A percentile compares a stretch with the other conserved stretches of the same genome.
These are phyloP conservation scores for Cantharis rustica DNA, from an alignment of 2,888 invertebrate species.

Conservation along the genomic window DNA sequence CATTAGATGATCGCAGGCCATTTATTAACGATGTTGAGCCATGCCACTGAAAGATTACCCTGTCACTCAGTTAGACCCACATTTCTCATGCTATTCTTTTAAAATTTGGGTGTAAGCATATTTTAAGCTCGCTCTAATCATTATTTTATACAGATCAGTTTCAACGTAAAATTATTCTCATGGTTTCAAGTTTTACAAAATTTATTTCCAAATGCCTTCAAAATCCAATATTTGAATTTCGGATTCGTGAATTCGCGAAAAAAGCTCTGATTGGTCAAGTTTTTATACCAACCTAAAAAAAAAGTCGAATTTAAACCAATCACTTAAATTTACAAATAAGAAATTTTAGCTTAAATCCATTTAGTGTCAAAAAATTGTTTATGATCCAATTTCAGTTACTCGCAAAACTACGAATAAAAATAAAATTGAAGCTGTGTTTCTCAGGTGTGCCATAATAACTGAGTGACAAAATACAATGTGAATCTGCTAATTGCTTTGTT, in stretches of 20 bases:
- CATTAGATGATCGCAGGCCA: conserved; percentile 54
- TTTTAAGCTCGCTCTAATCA: neutral
- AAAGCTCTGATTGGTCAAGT: too few species aligned
- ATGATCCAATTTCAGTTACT: neutral
- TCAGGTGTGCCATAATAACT: conserved; percentile 25
- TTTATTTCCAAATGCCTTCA: too few species aligned
- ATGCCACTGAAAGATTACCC: conserved; percentile 55
- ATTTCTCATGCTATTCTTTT: conserved; percentile 43
- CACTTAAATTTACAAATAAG: too few species aligned
- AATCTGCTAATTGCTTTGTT: conserved; percentile 36
- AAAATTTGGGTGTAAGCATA: neutral
- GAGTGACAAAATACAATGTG: conserved; percentile 26
- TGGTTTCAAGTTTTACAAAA: neutral
- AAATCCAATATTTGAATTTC: too few species aligned
- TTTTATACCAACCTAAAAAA: too few species aligned
- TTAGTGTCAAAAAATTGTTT: neutral
- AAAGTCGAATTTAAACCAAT: too few species aligned
- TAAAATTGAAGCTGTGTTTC: conserved; percentile 6
- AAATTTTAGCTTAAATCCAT: too few species aligned
- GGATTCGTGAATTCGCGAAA: too few species aligned
- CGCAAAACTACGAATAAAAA: neutral
- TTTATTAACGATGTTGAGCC: conserved; percentile 54
- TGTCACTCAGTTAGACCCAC: conserved; percentile 53
- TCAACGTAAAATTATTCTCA: neutral
- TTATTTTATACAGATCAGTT: neutral